Conservation (phyloP, 2,888 invertebrate genomes). For the Athalia rosae region DNA sequence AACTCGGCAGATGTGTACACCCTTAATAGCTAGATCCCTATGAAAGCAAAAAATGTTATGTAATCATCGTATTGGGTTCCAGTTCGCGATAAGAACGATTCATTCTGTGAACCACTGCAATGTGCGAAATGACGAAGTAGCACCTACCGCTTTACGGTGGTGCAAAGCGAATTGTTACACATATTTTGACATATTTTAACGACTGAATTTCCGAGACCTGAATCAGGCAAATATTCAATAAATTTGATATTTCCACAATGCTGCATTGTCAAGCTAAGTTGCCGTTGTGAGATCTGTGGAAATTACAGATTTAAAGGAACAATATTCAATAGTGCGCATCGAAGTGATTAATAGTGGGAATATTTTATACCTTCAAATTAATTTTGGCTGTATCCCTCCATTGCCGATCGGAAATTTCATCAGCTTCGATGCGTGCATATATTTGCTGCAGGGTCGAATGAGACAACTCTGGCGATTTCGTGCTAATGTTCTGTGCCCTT, state of each 20-base stretch:
- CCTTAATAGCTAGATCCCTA: constrained; percentile 50
- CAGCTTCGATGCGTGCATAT: constrained; percentile 3
- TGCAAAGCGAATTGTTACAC: constrained; percentile 54
- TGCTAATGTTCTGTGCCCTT: background rate
- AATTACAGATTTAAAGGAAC: background rate
- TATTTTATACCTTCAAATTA: constrained; percentile 14
- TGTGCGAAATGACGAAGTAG: background rate
- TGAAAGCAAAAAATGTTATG: constrained; percentile 3
- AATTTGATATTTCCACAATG: constrained; percentile 54
- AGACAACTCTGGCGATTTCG: background rate
- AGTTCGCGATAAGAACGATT: background rate
- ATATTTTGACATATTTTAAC: constrained; percentile 50
- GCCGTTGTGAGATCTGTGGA: constrained; percentile 50
- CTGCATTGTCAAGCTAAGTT: constrained; percentile 49
- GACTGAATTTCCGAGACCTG: constrained; percentile 37
- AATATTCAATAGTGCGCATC: background rate
- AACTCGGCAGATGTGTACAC: constrained; percentile 50
- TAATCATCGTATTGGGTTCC: background rate
- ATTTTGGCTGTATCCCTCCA: constrained; percentile 6
- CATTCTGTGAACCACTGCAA: background rate
- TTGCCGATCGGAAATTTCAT: constrained; percentile 1
- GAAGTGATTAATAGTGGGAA: background rate
- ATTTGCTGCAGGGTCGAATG: constrained; percentile 9
- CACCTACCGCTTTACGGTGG: constrained; percentile 48
- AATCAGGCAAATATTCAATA: constrained; percentile 48